phyloP scores from a whole-genome alignment of 2,888 invertebrate genomes.

The Phania funesta region DNA sequence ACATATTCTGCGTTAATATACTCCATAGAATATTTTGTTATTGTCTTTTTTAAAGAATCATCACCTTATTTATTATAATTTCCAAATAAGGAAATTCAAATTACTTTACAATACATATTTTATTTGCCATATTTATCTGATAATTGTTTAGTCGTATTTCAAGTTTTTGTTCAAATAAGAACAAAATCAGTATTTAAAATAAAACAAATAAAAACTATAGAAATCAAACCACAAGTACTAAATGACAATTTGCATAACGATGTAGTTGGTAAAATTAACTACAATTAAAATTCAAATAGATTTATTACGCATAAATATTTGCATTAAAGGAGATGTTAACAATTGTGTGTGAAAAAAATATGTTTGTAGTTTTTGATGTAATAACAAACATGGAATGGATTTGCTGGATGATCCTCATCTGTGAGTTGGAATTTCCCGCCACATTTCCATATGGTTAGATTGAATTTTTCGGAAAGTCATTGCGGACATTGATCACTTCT shows the following conservation, averaged over 20 bases:
- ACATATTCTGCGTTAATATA: neutral
- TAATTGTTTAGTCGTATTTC: neutral
- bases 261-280: slow-evolving; percentile 49
- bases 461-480: too few species aligned
- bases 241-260: slow-evolving; percentile 11
- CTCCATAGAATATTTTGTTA: neutral
- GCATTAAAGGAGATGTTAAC: neutral
- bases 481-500: too few species aligned
- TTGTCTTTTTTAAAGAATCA: neutral
- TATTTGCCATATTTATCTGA: neutral
- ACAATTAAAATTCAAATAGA: slow-evolving; percentile 55
- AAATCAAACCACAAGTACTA: neutral
- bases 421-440: too few species aligned
- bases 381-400: too few species aligned
- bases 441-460: too few species aligned
- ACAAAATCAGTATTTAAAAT: neutral
- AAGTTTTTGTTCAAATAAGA: neutral
- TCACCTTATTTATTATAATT: slow-evolving; percentile 24
- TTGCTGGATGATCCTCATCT: too few species aligned
- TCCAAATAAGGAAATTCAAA: neutral
- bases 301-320: slow-evolving; percentile 1
- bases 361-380: too few species aligned
- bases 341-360: neutral
- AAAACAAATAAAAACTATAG: neutral
- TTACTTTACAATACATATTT: neutral